phyloP scores from a whole-genome alignment of 2,888 invertebrate species.

The Calliphora vomitoria region DNA sequence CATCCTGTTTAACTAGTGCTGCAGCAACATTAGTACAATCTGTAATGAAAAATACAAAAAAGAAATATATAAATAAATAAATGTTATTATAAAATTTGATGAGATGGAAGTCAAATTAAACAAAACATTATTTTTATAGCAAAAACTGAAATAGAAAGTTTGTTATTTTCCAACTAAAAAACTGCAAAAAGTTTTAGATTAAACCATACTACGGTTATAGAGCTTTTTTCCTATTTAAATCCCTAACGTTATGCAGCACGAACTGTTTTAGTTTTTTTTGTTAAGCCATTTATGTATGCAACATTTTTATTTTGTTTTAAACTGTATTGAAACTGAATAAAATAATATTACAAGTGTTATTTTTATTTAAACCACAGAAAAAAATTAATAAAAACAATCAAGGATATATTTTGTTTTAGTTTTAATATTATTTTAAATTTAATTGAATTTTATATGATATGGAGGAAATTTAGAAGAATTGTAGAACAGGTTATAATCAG shows the following conservation, averaged over 20 bases:
- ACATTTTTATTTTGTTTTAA: slow-evolving; percentile 23
- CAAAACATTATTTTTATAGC: not conserved
- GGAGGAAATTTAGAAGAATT: too few relatives aligned
- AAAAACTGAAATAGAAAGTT: not conserved
- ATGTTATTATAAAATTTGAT: not conserved
- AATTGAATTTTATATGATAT: too few relatives aligned
- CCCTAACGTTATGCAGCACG: slow-evolving; percentile 48
- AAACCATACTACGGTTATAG: not conserved
- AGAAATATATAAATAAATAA: not conserved
- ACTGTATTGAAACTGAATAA: slow-evolving; percentile 15
- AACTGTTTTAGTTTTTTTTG: slow-evolving; percentile 9
- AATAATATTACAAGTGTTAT: slow-evolving; percentile 27
- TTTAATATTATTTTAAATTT: too few relatives aligned
- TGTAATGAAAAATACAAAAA: slow-evolving; percentile 31
- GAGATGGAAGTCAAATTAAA: slow-evolving; percentile 16
- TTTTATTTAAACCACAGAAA: not conserved
- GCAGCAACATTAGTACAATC: not conserved
- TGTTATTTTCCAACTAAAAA: not conserved
- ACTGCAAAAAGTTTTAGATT: slow-evolving; percentile 23
- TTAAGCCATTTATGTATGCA: slow-evolving; percentile 55
- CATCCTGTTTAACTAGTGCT: slow-evolving; percentile 47
- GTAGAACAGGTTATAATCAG: too few relatives aligned
- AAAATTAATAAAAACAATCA: not conserved
- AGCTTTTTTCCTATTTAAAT: not conserved
- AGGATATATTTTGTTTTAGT: not conserved